Conservation (phyloP, 2,888 invertebrate genomes). For the Netelia melanura region DNA sequence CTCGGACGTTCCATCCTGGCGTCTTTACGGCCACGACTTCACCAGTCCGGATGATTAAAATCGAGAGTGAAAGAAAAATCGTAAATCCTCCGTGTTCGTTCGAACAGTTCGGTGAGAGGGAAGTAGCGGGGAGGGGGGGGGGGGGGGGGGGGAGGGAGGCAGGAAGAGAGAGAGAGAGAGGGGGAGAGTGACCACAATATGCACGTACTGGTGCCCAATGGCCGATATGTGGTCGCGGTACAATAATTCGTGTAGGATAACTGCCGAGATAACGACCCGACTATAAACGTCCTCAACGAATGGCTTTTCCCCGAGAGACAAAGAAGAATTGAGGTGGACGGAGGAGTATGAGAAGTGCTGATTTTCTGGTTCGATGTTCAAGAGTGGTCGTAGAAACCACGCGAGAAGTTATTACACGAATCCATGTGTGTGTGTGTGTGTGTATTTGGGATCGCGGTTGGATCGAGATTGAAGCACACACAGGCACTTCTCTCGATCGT, state of each 20-base stretch:
- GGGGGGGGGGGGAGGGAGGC: too few species aligned
- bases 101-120: not conserved
- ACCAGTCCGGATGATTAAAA: not conserved
- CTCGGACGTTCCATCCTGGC: too few species aligned
- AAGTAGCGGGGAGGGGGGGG: not conserved
- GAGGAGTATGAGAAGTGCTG: constrained; percentile 1
- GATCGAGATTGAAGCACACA: constrained; percentile 11
- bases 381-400: constrained; percentile 38
- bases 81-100: not conserved
- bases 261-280: constrained; percentile 26
- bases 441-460: not conserved
- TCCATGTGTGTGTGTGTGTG: not conserved
- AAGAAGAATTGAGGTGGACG: not conserved
- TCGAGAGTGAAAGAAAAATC: not conserved
- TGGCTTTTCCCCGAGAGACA: not conserved
- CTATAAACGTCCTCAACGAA: constrained; percentile 39
- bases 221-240: not conserved
- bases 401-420: constrained; percentile 25
- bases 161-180: too few species aligned
- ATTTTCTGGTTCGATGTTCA: constrained; percentile 14
- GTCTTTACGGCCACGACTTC: not conserved
- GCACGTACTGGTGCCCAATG: not conserved
- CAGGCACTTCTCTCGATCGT: constrained; percentile 1
- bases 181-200: too few species aligned
- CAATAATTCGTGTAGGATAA: constrained; percentile 21